phyloP scores from a whole-genome alignment of 1,140 invertebrate genomes.

The Caerostris extrusa region DNA sequence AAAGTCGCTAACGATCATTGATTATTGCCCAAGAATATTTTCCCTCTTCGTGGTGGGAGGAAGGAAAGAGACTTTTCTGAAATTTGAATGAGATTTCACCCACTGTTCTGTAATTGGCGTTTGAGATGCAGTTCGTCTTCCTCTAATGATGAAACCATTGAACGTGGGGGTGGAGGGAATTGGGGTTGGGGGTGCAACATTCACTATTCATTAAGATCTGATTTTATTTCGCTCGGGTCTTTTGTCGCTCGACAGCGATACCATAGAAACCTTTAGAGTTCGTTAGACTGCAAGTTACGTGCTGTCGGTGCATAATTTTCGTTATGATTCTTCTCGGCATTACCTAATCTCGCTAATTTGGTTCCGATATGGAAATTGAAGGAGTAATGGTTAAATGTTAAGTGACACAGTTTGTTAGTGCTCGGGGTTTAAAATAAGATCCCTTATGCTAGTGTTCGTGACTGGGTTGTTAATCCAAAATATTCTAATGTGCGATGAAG shows the following conservation, averaged over 20 bases:
- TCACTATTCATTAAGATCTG: neutral
- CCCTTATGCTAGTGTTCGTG: too few species aligned
- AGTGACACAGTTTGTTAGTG: too few species aligned
- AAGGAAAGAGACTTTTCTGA: neutral
- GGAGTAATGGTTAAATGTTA: too few species aligned
- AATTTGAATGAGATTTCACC: conserved; percentile 4
- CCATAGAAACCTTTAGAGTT: conserved; percentile 6
- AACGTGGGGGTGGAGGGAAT: too few species aligned
- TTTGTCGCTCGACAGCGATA: neutral
- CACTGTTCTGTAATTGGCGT: neutral
- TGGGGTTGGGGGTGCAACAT: neutral
- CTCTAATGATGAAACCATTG: neutral
- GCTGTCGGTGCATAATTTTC: neutral
- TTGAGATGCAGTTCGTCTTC: neutral
- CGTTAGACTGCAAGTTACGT: neutral
- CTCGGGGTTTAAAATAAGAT: too few species aligned
- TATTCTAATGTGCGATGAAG: too few species aligned
- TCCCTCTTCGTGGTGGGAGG: neutral
- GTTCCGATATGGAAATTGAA: neutral
- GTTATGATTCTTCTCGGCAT: neutral
- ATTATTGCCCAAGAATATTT: neutral
- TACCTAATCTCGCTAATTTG: neutral
- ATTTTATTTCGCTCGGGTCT: neutral
- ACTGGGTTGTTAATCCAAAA: too few species aligned
- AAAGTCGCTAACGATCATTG: conserved; percentile 13